Evolutionary conservation across 2,888 invertebrate genomes (phyloP).

Genomic region (Sipha maydis): DNA sequence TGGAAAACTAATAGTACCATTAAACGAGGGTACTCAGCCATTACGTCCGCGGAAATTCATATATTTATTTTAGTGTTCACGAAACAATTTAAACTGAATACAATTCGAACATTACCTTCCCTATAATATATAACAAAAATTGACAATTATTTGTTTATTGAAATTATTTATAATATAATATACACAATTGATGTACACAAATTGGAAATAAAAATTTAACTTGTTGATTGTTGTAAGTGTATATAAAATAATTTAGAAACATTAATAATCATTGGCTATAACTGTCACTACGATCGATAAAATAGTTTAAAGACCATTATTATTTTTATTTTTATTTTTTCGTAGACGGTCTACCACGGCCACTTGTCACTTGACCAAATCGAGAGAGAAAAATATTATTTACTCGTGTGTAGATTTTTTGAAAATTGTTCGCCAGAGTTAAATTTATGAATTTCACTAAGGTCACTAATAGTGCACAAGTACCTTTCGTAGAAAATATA

Average conservation of each 20-base stretch:
- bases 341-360: neutral
- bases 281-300: no score
- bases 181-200: no score
- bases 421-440: neutral
- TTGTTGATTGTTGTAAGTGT: no score
- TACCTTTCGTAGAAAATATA: slow-evolving; percentile 30
- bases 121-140: neutral
- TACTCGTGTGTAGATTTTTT: neutral
- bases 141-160: no score
- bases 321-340: neutral
- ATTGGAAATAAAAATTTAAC: no score
- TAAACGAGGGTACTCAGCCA: neutral
- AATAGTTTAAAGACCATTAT: slow-evolving; percentile 4
- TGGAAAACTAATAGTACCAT: neutral
- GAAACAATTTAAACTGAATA: neutral
- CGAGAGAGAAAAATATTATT: slow-evolving; percentile 22
- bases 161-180: no score
- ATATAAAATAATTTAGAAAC: no score
- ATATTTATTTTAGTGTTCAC: neutral
- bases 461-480: neutral
- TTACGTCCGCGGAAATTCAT: neutral
- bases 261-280: no score
- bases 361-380: neutral
- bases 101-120: neutral
- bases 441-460: slow-evolving; percentile 7